These are phyloP conservation scores for Listrodromus nycthemerus DNA, from an alignment of 2,888 invertebrate genomes.

Conservation along the genomic window DNA sequence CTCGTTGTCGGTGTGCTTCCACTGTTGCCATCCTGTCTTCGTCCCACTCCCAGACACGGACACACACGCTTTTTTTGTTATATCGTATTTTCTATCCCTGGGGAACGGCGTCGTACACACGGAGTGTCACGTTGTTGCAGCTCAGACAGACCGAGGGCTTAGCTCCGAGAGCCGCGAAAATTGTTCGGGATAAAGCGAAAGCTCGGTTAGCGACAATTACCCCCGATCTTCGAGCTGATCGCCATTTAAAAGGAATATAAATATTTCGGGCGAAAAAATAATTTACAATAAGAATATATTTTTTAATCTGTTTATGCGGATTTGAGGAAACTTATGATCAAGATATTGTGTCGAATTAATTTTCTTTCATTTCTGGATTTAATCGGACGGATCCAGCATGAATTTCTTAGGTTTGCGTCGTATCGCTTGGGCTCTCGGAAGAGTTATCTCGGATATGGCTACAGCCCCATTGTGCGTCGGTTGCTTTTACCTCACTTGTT, in stretches of 20 bases:
- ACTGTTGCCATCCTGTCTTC: slow-evolving; percentile 39
- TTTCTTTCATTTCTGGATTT: too few relatives aligned
- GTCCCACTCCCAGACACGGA: slow-evolving; percentile 13
- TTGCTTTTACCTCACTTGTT: too few relatives aligned
- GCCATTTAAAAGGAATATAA: neutral
- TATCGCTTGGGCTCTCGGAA: too few relatives aligned
- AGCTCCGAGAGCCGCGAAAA: slow-evolving; percentile 8
- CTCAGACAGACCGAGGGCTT: slow-evolving; percentile 2
- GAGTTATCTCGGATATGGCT: too few relatives aligned
- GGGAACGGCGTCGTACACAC: slow-evolving; percentile 4
- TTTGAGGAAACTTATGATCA: too few relatives aligned
- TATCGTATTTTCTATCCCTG: slow-evolving; percentile 16
- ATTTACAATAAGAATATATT: too few relatives aligned
- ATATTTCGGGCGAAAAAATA: neutral
- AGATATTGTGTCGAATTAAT: too few relatives aligned
- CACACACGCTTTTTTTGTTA: slow-evolving; percentile 21
- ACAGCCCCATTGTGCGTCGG: too few relatives aligned
- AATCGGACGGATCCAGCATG: too few relatives aligned
- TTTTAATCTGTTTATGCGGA: too few relatives aligned
- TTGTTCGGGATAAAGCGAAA: neutral
- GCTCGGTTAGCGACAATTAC: slow-evolving; percentile 1
- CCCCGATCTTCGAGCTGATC: neutral
- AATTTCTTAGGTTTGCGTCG: too few relatives aligned
- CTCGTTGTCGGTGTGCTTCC: slow-evolving; percentile 66
- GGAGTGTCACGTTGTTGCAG: neutral